Evolutionary conservation across 2,797 vertebrate species (phyloP).

Genomic region (Mareca penelope): DNA sequence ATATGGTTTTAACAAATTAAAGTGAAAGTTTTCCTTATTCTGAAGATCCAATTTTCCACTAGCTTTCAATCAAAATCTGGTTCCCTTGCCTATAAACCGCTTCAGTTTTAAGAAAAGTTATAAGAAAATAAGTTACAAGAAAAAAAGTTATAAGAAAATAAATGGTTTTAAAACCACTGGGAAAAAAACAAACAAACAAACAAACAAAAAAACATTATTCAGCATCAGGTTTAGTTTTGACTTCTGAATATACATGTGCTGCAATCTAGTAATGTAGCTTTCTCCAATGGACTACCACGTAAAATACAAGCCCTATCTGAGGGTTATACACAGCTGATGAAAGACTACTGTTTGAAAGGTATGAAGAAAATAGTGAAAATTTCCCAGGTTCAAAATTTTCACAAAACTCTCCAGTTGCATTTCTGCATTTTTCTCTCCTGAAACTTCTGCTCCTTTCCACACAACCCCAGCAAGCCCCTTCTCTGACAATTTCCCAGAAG

Average conservation of each 20-base stretch:
- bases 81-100: not conserved
- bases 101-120: not conserved
- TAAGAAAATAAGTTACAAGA: not conserved
- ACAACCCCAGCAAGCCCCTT: not conserved
- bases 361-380: not conserved
- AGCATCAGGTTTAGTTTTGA: not conserved
- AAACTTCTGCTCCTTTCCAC: not conserved
- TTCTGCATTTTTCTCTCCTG: not conserved
- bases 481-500: not conserved
- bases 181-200: not conserved
- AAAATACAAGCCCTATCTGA: not conserved
- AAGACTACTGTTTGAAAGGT: not conserved
- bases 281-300: not conserved
- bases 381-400: not conserved
- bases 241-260: not conserved
- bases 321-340: not conserved
- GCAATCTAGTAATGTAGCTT: not conserved
- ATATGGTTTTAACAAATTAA: not conserved
- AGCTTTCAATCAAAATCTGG: not conserved
- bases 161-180: not conserved
- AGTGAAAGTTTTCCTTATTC: not conserved
- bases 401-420: not conserved
- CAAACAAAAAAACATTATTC: not conserved
- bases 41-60: not conserved
- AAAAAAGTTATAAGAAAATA: not conserved